These are phyloP conservation scores for Cettia cetti DNA, from an alignment of 2,113 vertebrate genomes.

Conservation along the genomic window DNA sequence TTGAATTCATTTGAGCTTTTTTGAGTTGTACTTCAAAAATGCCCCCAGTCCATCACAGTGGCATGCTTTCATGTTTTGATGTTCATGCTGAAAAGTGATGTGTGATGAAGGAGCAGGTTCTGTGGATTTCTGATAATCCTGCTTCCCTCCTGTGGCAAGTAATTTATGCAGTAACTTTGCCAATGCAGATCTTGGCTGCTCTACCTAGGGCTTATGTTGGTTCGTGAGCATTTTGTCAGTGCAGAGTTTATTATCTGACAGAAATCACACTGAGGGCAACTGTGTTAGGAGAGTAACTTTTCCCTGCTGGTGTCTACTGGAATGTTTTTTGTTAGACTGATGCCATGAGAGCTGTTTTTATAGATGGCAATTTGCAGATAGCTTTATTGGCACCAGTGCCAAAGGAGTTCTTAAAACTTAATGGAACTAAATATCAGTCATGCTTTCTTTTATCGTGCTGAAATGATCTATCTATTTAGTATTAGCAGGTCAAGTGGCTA, in stretches of 20 bases:
- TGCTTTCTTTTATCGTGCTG: not conserved
- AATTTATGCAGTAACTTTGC: not conserved
- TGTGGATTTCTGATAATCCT: not conserved
- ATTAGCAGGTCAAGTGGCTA: not conserved
- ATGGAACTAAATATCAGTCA: not conserved
- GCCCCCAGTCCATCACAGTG: not conserved
- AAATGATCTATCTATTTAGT: not conserved
- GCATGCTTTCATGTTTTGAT: not conserved
- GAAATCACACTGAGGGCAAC: not conserved
- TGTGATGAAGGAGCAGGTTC: not conserved
- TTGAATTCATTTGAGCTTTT: not conserved
- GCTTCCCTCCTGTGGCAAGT: not conserved
- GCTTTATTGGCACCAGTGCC: not conserved
- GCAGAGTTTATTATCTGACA: not conserved
- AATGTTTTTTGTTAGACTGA: not conserved
- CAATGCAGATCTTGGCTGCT: not conserved
- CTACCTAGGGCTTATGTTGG: not conserved
- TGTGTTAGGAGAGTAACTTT: not conserved
- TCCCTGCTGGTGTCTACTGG: not conserved
- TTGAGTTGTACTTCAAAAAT: not conserved
- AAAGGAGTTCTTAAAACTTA: not conserved
- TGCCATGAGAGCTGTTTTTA: not conserved
- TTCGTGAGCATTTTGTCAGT: fast-evolving
- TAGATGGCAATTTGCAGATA: not conserved
- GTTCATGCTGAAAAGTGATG: not conserved